phyloP scores from a whole-genome alignment of 2,797 vertebrate genomes.

The Cyprinodon diabolis region DNA sequence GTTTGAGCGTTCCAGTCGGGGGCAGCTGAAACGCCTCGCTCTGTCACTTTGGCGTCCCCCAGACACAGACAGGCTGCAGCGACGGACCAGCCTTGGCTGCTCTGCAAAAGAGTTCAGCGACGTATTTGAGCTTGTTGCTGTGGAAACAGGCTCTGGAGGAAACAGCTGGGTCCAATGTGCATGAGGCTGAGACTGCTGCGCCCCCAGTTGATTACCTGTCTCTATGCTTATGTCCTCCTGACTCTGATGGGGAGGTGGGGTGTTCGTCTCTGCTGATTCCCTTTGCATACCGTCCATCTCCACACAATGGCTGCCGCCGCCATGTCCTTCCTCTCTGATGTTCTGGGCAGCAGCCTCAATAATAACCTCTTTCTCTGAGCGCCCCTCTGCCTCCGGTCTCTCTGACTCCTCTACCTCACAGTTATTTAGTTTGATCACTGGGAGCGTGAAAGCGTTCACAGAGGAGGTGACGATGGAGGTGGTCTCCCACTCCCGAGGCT shows the following conservation, averaged over 20 bases:
- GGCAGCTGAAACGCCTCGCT: conserved; percentile 83
- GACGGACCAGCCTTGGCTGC: conserved; percentile 71
- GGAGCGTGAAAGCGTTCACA: conserved; percentile 90
- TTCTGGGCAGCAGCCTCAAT: conserved; percentile 52
- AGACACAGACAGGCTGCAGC: conserved; percentile 70
- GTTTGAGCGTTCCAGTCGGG: conserved; percentile 87
- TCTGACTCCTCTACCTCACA: conserved; percentile 80
- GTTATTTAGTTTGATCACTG: conserved; percentile 88
- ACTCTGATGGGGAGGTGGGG: conserved; percentile 41
- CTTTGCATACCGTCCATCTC: conserved; percentile 47
- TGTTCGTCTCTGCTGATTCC: conserved; percentile 35
- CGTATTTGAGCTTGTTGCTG: conserved; percentile 74
- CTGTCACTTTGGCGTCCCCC: conserved; percentile 72
- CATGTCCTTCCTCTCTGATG: conserved; percentile 31
- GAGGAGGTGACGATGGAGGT: conserved; percentile 91
- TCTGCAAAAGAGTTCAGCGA: conserved; percentile 80
- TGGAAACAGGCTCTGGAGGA: conserved; percentile 70
- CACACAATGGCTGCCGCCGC: conserved; percentile 34
- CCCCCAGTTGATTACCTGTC: conserved; percentile 39
- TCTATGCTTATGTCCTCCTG: conserved; percentile 35
- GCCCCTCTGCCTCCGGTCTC: conserved; percentile 40
- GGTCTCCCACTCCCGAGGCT: conserved; percentile 81
- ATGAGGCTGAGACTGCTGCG: conserved; percentile 7
- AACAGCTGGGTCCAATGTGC: conserved; percentile 65
- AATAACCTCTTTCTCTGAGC: conserved; percentile 46